These are phyloP conservation scores for Venturia canescens DNA, from an alignment of 1,140 invertebrate species.

Conservation along the genomic window DNA sequence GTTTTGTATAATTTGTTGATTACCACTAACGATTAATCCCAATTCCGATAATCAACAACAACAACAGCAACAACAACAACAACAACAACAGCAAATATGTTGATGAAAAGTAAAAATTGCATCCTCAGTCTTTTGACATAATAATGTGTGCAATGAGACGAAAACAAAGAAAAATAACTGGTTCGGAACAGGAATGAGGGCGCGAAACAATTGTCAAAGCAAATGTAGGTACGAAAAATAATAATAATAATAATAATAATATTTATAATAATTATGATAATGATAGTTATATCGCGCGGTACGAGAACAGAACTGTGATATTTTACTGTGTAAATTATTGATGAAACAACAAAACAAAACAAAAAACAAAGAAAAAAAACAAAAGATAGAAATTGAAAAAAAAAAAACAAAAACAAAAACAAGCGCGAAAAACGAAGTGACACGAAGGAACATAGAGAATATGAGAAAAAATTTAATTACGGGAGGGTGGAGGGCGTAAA, in stretches of 20 bases:
- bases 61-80: too few relatives aligned
- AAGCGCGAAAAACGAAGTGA: neutral
- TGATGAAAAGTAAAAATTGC: neutral
- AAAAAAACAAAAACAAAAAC: neutral
- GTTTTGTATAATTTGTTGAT: constrained; percentile 38
- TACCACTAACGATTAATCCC: neutral
- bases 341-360: constrained; percentile 51
- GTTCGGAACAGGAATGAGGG: neutral
- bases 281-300: constrained; percentile 73
- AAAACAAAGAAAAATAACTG: too few relatives aligned
- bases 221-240: too few relatives aligned
- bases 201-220: too few relatives aligned
- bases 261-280: constrained; percentile 37
- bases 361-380: constrained; percentile 5
- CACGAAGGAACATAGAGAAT: constrained; percentile 20
- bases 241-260: neutral
- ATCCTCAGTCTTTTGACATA: neutral
- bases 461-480: neutral
- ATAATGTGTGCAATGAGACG: neutral
- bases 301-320: constrained; percentile 77
- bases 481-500: constrained; percentile 4
- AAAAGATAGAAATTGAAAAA: neutral
- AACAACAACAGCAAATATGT: too few relatives aligned
- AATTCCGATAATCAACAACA: neutral
- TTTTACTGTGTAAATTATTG: constrained; percentile 76